Evolutionary conservation across 2,888 invertebrate species (phyloP).

Genomic region (Anodontia alba): DNA sequence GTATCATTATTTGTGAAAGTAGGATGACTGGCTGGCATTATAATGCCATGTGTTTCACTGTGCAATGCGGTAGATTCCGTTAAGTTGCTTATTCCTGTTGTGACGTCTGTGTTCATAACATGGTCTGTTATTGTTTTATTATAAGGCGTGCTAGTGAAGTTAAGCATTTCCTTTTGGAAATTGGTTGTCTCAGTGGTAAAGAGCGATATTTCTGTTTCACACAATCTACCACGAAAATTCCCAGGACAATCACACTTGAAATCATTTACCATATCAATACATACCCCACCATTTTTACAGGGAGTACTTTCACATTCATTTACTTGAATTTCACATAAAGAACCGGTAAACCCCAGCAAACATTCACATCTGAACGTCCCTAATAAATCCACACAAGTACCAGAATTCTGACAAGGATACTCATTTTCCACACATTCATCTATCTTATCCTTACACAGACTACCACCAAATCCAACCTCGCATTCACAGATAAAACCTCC

Average conservation of each 20-base stretch:
- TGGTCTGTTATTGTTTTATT: too few relatives aligned
- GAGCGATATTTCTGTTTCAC: constrained; percentile 86
- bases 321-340: constrained; percentile 92
- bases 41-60: too few relatives aligned
- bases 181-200: neutral
- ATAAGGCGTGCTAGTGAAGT: too few relatives aligned
- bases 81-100: too few relatives aligned
- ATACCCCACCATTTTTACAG: constrained; percentile 87
- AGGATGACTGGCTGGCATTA: too few relatives aligned
- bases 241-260: constrained; percentile 96
- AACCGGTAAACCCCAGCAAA: constrained; percentile 94
- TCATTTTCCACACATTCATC: constrained; percentile 51
- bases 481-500: constrained; percentile 96
- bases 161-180: neutral
- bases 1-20: too few relatives aligned
- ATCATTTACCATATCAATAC: constrained; percentile 87
- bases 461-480: constrained; percentile 93
- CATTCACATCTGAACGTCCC: constrained; percentile 87
- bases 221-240: constrained; percentile 94
- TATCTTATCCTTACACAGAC: constrained; percentile 86
- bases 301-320: constrained; percentile 90
- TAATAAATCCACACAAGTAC: constrained; percentile 67
- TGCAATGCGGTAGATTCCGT: too few relatives aligned
- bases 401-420: constrained; percentile 73
- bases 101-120: too few relatives aligned